These are phyloP conservation scores for Dicrurus megarhynchus DNA, from an alignment of 2,113 vertebrate genomes.

Conservation along the genomic window DNA sequence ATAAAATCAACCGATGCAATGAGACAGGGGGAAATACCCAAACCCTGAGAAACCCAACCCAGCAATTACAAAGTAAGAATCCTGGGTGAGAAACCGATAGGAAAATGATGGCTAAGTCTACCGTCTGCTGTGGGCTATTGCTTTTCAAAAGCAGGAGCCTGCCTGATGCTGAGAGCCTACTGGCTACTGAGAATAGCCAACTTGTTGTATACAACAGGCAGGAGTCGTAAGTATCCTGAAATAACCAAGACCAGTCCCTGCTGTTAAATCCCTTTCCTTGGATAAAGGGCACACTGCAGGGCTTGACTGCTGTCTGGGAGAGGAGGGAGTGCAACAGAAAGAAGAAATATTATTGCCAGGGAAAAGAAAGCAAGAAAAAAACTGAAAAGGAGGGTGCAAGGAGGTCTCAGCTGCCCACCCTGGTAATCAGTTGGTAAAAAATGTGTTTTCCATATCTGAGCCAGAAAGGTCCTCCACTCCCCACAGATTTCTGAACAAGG, in stretches of 20 bases:
- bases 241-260: not conserved
- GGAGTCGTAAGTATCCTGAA: not conserved
- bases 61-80: constrained; percentile 51
- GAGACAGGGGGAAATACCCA: not conserved
- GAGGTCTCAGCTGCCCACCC: not conserved
- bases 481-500: constrained; percentile 15
- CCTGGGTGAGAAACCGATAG: constrained; percentile 48
- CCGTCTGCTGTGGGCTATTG: constrained; percentile 5
- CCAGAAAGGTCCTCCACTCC: constrained; percentile 18
- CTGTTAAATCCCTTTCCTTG: not conserved
- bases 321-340: not conserved
- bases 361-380: not conserved
- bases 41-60: constrained; percentile 33
- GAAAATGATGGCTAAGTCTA: constrained; percentile 38
- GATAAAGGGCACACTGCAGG: not conserved
- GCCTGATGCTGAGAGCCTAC: not conserved
- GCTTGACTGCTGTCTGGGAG: not conserved
- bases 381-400: not conserved
- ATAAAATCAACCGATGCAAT: constrained; percentile 30
- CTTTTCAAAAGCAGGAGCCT: constrained; percentile 19
- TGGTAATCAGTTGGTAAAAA: not conserved
- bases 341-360: not conserved
- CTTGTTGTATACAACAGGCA: not conserved
- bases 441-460: not conserved
- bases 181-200: not conserved